Evolutionary conservation across 2,113 vertebrate genomes (phyloP), one percentile per base, ranked within the genome.

Genomic region (Cyprichromis sp.): DNA sequence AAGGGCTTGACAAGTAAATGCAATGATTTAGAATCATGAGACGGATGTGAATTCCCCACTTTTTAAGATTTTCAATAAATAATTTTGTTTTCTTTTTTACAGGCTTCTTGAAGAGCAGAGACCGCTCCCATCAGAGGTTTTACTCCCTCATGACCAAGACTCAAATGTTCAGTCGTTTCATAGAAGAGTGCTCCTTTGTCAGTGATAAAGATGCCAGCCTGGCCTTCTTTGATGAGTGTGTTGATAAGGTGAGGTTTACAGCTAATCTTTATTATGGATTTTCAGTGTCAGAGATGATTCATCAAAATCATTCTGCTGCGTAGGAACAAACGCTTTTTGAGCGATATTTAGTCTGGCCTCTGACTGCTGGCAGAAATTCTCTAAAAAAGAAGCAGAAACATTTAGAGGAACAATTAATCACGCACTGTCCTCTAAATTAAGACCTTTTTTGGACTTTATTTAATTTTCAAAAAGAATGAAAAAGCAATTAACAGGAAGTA

Each of bases 151-250:
- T 99, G 98, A 99, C 97, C 85, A 99, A 98, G 96, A 99, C 99
- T 26, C 99, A 99, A 53, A 99, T 99, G 98, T 99, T 99, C 90
- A 99, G 98, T 94, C 98, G 98, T 38, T 99, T 99, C 95, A 99
- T 99, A 42, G 99, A 99, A 83, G 99, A 99, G 83, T 99, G 98
- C 93, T 99, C 99, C 53, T 99, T 99, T 87, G 99, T 99, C 95
- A 99, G 99, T 19, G 98, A 99, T 90, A 99, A 99, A 94, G 98
- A 99, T 6, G 97, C 99, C 82, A 98, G 98, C 92, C 95, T 99
- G 89, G 99, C 98, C 1, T 99, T 99, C 96, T 99, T 99, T 94
- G 99, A 99, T 93, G 99, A 99, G 94, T 99, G 98, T 21, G 98
- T 99, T 73, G 98, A 99, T 93, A 99, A 99, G 97, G 99, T 99